Percentiles rank a stretch among this genome's conserved stretches.
phyloP scores from a whole-genome alignment of 2,888 invertebrate species.

The Azorinus chamasolen region DNA sequence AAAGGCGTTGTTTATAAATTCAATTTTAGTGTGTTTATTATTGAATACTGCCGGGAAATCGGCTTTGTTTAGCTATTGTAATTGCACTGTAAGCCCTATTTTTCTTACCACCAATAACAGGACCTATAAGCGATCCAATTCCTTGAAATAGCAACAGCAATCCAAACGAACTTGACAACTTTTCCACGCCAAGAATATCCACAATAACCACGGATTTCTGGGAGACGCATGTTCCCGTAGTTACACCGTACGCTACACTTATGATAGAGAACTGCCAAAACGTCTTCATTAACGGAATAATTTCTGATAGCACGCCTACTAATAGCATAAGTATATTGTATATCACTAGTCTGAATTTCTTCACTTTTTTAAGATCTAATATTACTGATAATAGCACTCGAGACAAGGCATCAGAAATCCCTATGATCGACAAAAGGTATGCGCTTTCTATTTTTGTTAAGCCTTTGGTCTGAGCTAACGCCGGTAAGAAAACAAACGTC shows the following conservation, averaged over 20 bases:
- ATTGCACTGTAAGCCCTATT: too few relatives aligned
- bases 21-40: too few relatives aligned
- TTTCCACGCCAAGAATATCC: conserved; percentile 76
- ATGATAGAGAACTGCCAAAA: conserved; percentile 60
- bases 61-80: too few relatives aligned
- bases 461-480: conserved; percentile 66
- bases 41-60: too few relatives aligned
- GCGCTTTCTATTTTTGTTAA: conserved; percentile 64
- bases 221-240: conserved; percentile 74
- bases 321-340: conserved; percentile 71
- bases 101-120: conserved; percentile 68
- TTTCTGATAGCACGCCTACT: conserved; percentile 57
- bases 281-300: conserved; percentile 59
- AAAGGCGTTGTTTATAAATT: too few relatives aligned
- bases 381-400: conserved; percentile 66
- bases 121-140: conserved; percentile 70
- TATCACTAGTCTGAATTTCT: conserved; percentile 62
- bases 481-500: conserved; percentile 73
- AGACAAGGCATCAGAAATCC: conserved; percentile 67
- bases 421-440: conserved; percentile 67
- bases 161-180: conserved; percentile 74
- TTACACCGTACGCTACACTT: conserved; percentile 68
- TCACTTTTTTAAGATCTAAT: conserved; percentile 64
- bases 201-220: conserved; percentile 79
- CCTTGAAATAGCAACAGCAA: conserved; percentile 73